A percentile compares a stretch with the other conserved stretches of the same genome.
phyloP scores from a whole-genome alignment of 2,113 vertebrate genomes.

The Megaceryle torquata region DNA sequence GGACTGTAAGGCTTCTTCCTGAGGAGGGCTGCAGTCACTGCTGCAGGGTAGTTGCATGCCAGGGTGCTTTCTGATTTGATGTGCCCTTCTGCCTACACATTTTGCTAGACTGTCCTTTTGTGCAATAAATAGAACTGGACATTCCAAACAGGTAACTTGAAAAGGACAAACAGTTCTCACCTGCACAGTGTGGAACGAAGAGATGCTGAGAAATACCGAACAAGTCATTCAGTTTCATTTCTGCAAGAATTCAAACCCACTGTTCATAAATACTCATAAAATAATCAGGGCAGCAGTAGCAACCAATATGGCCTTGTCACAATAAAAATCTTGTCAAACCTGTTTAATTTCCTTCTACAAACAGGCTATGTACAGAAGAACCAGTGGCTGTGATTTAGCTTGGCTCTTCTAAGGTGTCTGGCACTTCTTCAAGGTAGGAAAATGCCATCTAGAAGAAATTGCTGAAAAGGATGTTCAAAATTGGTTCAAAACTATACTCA shows the following conservation, averaged over 20 bases:
- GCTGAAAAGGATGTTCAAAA: not conserved
- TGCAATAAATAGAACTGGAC: not conserved
- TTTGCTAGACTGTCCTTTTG: not conserved
- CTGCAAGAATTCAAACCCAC: not conserved
- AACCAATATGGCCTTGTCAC: not conserved
- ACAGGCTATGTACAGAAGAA: not conserved
- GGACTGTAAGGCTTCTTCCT: not conserved
- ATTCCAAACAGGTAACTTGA: not conserved
- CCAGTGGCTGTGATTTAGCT: not conserved
- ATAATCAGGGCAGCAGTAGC: not conserved
- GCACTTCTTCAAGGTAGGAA: not conserved
- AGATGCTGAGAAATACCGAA: not conserved
- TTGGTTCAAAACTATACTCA: not conserved
- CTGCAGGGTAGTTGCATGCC: not conserved
- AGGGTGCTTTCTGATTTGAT: not conserved
- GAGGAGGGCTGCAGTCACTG: not conserved
- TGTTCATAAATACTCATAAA: not conserved
- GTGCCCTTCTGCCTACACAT: not conserved
- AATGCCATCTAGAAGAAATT: not conserved
- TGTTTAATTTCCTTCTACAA: not conserved
- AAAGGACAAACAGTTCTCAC: not conserved
- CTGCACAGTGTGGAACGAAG: not conserved
- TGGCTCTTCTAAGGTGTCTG: not conserved
- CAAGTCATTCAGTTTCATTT: not conserved
- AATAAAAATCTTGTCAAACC: not conserved